Percentiles rank a stretch among this genome's conserved stretches.
These are phyloP conservation scores for Drosophila sechellia DNA, from an alignment of 1,140 invertebrate genomes.

Conservation along the genomic window DNA sequence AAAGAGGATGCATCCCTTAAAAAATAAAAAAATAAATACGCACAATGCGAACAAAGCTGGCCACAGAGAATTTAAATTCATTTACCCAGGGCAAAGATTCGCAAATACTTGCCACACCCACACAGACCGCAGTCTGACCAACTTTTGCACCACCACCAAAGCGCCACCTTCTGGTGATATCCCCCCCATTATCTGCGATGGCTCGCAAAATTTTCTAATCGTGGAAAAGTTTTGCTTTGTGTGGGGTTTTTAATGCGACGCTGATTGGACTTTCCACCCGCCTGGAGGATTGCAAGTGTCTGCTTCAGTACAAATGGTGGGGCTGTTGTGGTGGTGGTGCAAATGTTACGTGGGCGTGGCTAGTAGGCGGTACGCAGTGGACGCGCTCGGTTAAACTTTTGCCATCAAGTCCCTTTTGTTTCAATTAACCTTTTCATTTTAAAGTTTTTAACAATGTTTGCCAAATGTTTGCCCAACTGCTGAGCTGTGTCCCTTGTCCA, in stretches of 20 bases:
- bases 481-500: slow-evolving; percentile 4
- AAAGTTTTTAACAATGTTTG: slow-evolving; percentile 82
- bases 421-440: slow-evolving; percentile 82
- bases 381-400: slow-evolving; percentile 70
- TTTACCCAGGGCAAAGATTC: slow-evolving; percentile 16
- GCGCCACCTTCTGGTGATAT: neutral
- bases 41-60: slow-evolving; percentile 7
- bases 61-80: slow-evolving; percentile 46
- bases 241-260: slow-evolving; percentile 66
- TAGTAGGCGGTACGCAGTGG: slow-evolving; percentile 50
- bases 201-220: slow-evolving; percentile 63
- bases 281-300: slow-evolving; percentile 17
- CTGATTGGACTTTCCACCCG: slow-evolving; percentile 46
- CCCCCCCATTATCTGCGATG: slow-evolving; percentile 6
- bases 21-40: slow-evolving; percentile 2
- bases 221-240: slow-evolving; percentile 72
- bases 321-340: neutral
- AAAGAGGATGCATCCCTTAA: slow-evolving; percentile 9
- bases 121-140: slow-evolving; percentile 29
- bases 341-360: neutral
- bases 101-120: slow-evolving; percentile 40
- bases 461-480: slow-evolving; percentile 60
- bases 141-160: slow-evolving; percentile 7
- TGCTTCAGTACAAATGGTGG: slow-evolving; percentile 5
- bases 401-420: slow-evolving; percentile 79